Evolutionary conservation across 2,797 vertebrate genomes (phyloP).

Genomic region (Serranus cabrilla): DNA sequence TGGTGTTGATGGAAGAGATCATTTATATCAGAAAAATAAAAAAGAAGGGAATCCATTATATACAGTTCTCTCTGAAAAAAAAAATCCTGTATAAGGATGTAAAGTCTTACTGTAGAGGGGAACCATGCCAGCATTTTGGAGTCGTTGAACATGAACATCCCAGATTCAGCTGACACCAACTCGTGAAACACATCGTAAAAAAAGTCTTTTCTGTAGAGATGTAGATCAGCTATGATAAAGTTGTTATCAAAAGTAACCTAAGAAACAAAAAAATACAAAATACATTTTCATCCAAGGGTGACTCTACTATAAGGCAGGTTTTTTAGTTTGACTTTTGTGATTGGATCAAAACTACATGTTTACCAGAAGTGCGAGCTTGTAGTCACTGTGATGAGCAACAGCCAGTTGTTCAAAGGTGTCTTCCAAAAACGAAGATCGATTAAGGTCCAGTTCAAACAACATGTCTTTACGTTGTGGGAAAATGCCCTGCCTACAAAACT

Average conservation of each 20-base stretch:
- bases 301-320: neutral
- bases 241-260: constrained; percentile 70
- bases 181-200: constrained; percentile 91
- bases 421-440: constrained; percentile 58
- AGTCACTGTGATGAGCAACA: neutral
- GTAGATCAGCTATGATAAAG: fast-evolving
- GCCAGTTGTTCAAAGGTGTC: constrained; percentile 66
- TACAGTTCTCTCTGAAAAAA: no score
- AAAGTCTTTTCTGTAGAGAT: constrained; percentile 88
- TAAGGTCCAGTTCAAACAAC: constrained; percentile 39
- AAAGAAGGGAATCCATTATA: neutral
- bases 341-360: constrained; percentile 1
- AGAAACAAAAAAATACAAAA: neutral
- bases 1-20: constrained; percentile 64
- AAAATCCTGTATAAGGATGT: neutral
- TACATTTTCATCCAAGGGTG: neutral
- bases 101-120: constrained; percentile 86
- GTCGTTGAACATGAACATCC: constrained; percentile 91
- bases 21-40: neutral
- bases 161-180: constrained; percentile 86
- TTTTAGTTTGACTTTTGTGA: neutral
- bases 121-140: constrained; percentile 92
- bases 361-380: constrained; percentile 61
- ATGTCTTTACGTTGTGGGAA: fast-evolving
- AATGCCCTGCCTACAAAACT: fast-evolving